Base-by-base conservation (phyloP, 2,797 vertebrate genomes). In the Dromococcyx pavoninus region DNA sequence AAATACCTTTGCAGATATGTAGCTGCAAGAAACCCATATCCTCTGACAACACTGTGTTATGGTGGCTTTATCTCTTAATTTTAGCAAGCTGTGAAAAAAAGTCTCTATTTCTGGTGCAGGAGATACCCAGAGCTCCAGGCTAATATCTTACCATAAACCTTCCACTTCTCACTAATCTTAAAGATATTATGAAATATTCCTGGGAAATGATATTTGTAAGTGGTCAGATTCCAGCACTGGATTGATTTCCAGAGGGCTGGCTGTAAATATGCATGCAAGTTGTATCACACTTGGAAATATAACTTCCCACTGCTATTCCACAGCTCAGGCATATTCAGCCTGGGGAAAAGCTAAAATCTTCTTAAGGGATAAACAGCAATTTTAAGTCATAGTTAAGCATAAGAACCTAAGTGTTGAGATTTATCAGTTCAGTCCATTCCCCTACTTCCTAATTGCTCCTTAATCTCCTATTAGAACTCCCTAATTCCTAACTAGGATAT, bases 51-150 rank as follows among this genome's bases (percentile, higher is more conserved):
- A 50, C 32, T n/a, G 13, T 84, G 67, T 92, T 79, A 66, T 28
- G 50, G 11, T 80, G 91, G 91, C 89, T 93, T 93, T 78, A 79
- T 86, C 79, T 94, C 86, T 88, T 96, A 51, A 93, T 96, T 94
- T 96, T 67, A 71, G 43, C 62, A 81, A 88, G 17, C 13, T 91
- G 86, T 61, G 43, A 9, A 23, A 65, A 79, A 82, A 67, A 30
- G 8, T 13, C 16, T 86, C n/a, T 70, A 2, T 60, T 13, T 82
- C 57, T 74, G 74, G 78, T 88, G 53, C 35, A 72, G 73, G 62
- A 86, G 60, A 74, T 85, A 75, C 37, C 17, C 41, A 67, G 51
- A 71, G 41, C 48, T 93, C 66, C 67, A 81, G 73, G 60, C 41
- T 91, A 84, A 39, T 92, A 78, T 60, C 57, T 79, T 76, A 61